Evolutionary conservation across 2,113 vertebrate genomes (phyloP), one percentile per base, ranked within the genome.

Genomic region (cat (Felis catus)): DNA sequence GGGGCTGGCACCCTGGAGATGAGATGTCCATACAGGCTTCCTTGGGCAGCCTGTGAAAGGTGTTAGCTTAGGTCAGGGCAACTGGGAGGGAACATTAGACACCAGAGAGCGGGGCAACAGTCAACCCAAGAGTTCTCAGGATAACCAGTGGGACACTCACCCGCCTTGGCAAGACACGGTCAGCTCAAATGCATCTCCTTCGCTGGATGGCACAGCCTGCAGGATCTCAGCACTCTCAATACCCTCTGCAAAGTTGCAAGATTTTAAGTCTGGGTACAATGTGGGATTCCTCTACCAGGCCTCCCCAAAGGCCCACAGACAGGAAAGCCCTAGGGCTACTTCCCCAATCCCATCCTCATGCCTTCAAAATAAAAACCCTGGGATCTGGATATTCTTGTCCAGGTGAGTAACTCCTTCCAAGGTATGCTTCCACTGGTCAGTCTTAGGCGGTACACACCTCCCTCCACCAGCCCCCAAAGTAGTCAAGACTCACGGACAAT

Each of bases 201-300:
- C 31, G 45, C 97, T 98, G 97, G 99, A 95, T 1, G 99, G 98
- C 83, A 98, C 96, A 95, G 99, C 98, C 96, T 99, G 99, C 74
- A 99, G 99, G 87, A 99, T 99, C 98, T 99, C 99, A 39, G 99
- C 99, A 95, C 98, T 99, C 98, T 99, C 99, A 78, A 99, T 99
- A 3, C 99, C 99, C 99, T 99, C 99, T 99, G 98, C 66, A 96
- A 63, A 68, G 97, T 51, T 63, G 68, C 33, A 96, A 82, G 61
- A 23, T 68, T 80, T 61, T 73, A 90, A 81, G 9, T 27, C 31
- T 36, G 79, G 58, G 58, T 61, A 9, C 58, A 23, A 61, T 61
- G 58, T 61, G 58, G 80, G 2, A 85, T 33, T 83, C 66, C 0
- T 55, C 31, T 23, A n/a, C 2, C 19, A 68, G 13, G 3, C 5